Conservation (phyloP, 2,888 invertebrate genomes). For the Euproctis similis region DNA sequence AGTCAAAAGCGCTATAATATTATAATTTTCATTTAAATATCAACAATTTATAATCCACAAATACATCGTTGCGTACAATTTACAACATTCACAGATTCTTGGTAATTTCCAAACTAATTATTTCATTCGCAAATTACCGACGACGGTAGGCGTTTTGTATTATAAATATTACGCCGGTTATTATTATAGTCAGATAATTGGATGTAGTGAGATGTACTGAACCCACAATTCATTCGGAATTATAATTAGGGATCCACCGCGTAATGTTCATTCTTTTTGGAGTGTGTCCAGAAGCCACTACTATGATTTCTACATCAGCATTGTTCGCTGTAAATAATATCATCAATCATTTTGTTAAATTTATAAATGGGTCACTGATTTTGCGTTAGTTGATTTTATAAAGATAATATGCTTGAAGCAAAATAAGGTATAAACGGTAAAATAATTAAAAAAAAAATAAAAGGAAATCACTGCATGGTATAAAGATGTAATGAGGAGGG, state of each 20-base stretch:
- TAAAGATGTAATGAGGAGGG: too few species aligned
- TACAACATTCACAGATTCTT: slow-evolving; percentile 13
- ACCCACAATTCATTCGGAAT: slow-evolving; percentile 35
- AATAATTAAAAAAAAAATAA: too few species aligned
- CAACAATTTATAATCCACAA: slow-evolving; percentile 9
- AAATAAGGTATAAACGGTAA: too few species aligned
- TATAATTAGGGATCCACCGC: slow-evolving; percentile 21
- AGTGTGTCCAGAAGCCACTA: slow-evolving; percentile 35
- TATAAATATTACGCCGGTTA: slow-evolving; percentile 24
- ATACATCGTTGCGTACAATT: slow-evolving; percentile 11
- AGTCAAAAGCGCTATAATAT: too few species aligned
- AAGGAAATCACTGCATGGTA: too few species aligned
- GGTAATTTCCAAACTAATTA: slow-evolving; percentile 22
- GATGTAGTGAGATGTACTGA: slow-evolving; percentile 41
- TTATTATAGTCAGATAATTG: slow-evolving; percentile 37
- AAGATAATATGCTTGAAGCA: too few species aligned
- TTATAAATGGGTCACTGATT: too few species aligned
- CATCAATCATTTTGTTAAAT: too few species aligned
- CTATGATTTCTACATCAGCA: neutral
- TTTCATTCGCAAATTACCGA: slow-evolving; percentile 29
- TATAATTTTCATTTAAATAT: too few species aligned
- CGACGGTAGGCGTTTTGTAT: slow-evolving; percentile 16
- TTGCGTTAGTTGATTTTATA: too few species aligned
- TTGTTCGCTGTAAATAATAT: too few species aligned
- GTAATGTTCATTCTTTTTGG: slow-evolving; percentile 34